phyloP scores from a whole-genome alignment of 2,113 vertebrate genomes.

The Crotalus tigris region DNA sequence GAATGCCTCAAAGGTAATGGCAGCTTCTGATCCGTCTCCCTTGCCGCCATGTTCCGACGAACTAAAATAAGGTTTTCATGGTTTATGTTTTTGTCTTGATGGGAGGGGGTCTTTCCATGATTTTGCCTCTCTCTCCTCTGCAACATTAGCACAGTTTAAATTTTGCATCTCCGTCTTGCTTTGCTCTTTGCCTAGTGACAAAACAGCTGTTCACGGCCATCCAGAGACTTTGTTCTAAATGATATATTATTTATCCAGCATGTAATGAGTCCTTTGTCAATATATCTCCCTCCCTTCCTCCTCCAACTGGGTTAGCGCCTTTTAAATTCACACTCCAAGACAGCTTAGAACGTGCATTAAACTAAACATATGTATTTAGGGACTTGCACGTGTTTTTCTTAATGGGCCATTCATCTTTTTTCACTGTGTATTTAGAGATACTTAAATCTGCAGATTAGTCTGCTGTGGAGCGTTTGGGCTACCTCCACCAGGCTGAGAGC shows the following conservation, averaged over 20 bases:
- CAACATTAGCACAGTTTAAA: constrained; percentile 24
- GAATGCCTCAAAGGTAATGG: no score
- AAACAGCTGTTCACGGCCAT: constrained; percentile 43
- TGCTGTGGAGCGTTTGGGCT: constrained; percentile 42
- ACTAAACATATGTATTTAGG: constrained; percentile 61
- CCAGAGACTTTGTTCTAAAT: constrained; percentile 54
- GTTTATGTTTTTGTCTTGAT: neutral
- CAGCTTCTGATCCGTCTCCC: neutral
- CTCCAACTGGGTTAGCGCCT: constrained; percentile 9
- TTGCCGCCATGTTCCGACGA: neutral
- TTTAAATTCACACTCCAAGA: constrained; percentile 55
- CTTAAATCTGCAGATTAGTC: constrained; percentile 63
- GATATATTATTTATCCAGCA: constrained; percentile 61
- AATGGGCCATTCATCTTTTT: constrained; percentile 65
- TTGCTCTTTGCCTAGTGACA: constrained; percentile 38
- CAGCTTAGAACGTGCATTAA: constrained; percentile 58
- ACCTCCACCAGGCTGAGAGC: constrained; percentile 42
- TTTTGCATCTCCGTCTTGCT: constrained; percentile 13
- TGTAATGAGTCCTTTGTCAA: constrained; percentile 59
- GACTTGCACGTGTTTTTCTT: constrained; percentile 62
- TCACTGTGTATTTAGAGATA: constrained; percentile 61
- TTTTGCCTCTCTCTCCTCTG: neutral
- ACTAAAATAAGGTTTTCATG: neutral
- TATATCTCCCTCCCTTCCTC: constrained; percentile 40
- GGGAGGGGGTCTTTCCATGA: neutral